Percentiles rank a stretch among this genome's conserved stretches.
phyloP scores from a whole-genome alignment of 2,888 invertebrate genomes.

The Caenorhabditis sp. region DNA sequence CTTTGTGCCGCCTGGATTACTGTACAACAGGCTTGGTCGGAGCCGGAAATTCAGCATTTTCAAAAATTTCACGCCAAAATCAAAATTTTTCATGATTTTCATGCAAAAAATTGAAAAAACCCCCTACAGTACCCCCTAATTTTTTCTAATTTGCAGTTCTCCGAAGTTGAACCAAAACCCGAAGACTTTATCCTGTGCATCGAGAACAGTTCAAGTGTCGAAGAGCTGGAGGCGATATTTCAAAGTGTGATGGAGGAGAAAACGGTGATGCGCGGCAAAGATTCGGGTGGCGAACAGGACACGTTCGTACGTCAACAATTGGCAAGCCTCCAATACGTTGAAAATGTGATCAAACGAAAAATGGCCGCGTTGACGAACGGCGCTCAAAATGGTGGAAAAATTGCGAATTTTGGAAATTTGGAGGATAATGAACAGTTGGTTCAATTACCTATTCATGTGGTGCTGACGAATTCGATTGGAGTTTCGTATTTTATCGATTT shows the following conservation, averaged over 20 bases:
- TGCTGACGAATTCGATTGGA: conserved; percentile 82
- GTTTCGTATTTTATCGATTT: conserved; percentile 82
- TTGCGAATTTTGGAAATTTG: not conserved
- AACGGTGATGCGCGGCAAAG: conserved; percentile 79
- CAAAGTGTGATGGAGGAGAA: conserved; percentile 85
- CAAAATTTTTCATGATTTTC: not conserved
- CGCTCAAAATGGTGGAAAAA: conserved; percentile 28
- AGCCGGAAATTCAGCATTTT: no score
- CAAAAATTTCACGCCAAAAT: not conserved
- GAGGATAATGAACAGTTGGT: conserved; percentile 42
- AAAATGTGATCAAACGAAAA: conserved; percentile 74
- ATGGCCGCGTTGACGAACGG: conserved; percentile 47
- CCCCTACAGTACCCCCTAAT: not conserved
- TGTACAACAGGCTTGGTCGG: no score
- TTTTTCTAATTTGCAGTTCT: conserved; percentile 81
- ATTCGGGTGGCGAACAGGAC: conserved; percentile 85
- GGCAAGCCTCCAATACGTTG: conserved; percentile 82
- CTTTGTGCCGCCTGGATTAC: no score
- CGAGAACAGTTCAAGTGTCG: conserved; percentile 81
- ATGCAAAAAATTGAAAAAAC: not conserved
- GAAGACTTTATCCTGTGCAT: conserved; percentile 86
- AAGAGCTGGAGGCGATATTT: conserved; percentile 83
- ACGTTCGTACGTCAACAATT: conserved; percentile 84
- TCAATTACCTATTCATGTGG: conserved; percentile 78
- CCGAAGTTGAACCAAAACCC: conserved; percentile 81